Evolutionary conservation across 2,113 vertebrate genomes (phyloP).

Genomic region (Andinoacara biseriatus): DNA sequence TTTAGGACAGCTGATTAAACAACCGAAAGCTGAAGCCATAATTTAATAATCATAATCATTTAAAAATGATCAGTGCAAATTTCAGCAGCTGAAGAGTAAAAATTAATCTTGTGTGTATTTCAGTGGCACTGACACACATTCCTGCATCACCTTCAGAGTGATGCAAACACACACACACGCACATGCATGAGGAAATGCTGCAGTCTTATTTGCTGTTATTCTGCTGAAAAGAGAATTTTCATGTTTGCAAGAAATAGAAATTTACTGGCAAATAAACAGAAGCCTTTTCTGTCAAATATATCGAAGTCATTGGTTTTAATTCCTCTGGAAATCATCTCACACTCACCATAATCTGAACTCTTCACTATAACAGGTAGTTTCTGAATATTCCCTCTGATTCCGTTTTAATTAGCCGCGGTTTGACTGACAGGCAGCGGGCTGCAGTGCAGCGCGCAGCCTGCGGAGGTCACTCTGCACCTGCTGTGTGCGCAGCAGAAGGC

Average conservation of each 20-base stretch:
- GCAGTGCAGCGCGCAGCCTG: slow-evolving; percentile 50
- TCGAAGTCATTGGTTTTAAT: rapidly evolving
- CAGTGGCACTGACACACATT: too few relatives aligned
- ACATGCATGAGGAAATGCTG: background rate
- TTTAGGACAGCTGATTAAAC: background rate
- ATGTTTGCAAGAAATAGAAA: background rate
- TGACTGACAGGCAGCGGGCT: slow-evolving; percentile 10
- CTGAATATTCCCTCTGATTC: background rate
- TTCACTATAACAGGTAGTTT: background rate
- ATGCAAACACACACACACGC: too few relatives aligned
- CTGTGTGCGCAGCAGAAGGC: slow-evolving; percentile 23
- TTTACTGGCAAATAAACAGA: background rate
- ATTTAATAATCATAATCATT: background rate
- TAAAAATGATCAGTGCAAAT: background rate
- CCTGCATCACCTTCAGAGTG: too few relatives aligned
- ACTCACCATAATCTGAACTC: background rate
- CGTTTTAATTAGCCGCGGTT: background rate
- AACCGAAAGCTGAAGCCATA: background rate
- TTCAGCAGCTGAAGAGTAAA: too few relatives aligned
- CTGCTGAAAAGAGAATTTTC: background rate
- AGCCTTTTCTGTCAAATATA: background rate
- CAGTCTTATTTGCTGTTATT: background rate
- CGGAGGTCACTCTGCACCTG: slow-evolving; percentile 69
- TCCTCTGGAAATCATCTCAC: background rate
- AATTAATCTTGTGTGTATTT: background rate